These are phyloP conservation scores for Pollimyrus isidori DNA, from an alignment of 2,113 vertebrate genomes.

Conservation along the genomic window DNA sequence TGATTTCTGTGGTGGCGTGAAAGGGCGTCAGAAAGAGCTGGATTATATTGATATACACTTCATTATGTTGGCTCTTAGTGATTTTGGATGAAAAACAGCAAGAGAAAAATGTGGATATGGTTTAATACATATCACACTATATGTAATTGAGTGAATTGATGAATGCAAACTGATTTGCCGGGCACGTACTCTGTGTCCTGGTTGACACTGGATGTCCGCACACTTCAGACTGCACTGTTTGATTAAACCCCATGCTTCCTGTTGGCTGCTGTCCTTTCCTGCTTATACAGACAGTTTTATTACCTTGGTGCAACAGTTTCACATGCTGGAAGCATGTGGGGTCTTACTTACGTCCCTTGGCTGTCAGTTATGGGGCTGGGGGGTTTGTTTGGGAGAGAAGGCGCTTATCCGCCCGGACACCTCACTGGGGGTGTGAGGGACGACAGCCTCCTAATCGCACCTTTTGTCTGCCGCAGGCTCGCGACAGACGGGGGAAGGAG, in stretches of 20 bases:
- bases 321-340: neutral
- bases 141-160: neutral
- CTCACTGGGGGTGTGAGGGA: neutral
- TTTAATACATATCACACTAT: neutral
- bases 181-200: neutral
- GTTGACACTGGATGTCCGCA: neutral
- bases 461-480: slow-evolving; percentile 49
- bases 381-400: neutral
- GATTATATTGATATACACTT: neutral
- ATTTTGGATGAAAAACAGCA: neutral
- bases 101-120: neutral
- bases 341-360: neutral
- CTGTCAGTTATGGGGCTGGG: neutral
- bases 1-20: neutral
- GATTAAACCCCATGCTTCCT: neutral
- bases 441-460: neutral
- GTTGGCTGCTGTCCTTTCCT: neutral
- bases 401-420: neutral
- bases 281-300: neutral
- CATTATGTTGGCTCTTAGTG: neutral
- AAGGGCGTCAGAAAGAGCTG: neutral
- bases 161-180: neutral
- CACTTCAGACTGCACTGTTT: neutral
- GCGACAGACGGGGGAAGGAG: slow-evolving; percentile 71
- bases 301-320: neutral